Percentiles rank a stretch among this genome's conserved stretches.
Evolutionary conservation across 2,113 vertebrate genomes (phyloP).

Genomic region (Forbesichthys papilliferus): DNA sequence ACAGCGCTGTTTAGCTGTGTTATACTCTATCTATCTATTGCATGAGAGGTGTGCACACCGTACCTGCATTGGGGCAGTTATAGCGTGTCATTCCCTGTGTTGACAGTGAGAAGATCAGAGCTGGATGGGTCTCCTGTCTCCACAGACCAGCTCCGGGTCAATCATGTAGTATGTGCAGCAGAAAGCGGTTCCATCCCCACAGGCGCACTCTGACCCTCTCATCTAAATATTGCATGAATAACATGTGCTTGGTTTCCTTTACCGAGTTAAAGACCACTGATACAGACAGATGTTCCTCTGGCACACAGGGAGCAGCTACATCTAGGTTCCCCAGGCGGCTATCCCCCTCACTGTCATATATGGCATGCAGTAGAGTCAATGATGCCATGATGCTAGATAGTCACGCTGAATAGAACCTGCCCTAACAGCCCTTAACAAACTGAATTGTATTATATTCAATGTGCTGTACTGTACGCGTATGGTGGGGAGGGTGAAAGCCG

Average conservation of each 20-base stretch:
- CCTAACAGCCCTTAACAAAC: not conserved
- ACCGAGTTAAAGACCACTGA: slow-evolving; percentile 62
- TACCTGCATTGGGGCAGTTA: slow-evolving; percentile 33
- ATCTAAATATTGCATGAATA: slow-evolving; percentile 78
- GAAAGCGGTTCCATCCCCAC: slow-evolving; percentile 52
- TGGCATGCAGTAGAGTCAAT: slow-evolving; percentile 8
- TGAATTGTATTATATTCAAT: too few relatives aligned
- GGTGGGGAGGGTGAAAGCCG: too few relatives aligned
- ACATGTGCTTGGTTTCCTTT: slow-evolving; percentile 66
- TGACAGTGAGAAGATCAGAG: slow-evolving; percentile 47
- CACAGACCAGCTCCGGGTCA: slow-evolving; percentile 48
- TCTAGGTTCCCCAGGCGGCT: slow-evolving; percentile 31
- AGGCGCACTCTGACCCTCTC: slow-evolving; percentile 66
- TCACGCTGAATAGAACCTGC: slow-evolving; percentile 1
- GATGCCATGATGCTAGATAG: slow-evolving; percentile 9
- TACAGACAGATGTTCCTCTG: slow-evolving; percentile 68
- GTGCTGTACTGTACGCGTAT: too few relatives aligned
- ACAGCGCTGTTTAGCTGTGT: not conserved
- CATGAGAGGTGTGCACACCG: slow-evolving; percentile 13
- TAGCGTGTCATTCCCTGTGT: slow-evolving; percentile 39
- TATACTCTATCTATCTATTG: slow-evolving; percentile 32
- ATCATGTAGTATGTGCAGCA: slow-evolving; percentile 45
- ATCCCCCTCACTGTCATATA: not conserved
- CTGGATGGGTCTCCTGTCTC: slow-evolving; percentile 44
- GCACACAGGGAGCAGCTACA: slow-evolving; percentile 43